Base-by-base conservation (phyloP, 2,113 vertebrate genomes). In the Nycticorax nycticorax region DNA sequence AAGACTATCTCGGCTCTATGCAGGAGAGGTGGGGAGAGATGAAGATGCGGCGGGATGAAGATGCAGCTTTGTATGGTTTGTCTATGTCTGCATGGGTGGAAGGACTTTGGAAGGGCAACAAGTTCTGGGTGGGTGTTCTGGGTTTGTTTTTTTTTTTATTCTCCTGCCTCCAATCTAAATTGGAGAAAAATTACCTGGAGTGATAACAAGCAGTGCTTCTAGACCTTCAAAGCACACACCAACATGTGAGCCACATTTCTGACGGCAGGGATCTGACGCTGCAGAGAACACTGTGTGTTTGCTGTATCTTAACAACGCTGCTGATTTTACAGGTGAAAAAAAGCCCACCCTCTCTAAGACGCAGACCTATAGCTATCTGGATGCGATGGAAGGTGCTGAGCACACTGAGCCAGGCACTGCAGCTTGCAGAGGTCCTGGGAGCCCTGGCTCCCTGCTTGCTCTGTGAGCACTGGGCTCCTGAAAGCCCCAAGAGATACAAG, bases 211-310 rank as follows among this genome's bases (percentile, higher is more conserved):
- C 8, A 60, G 47, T 12, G 8, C 19, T 76, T 68, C 63, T 22
- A 50, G 10, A 91, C 10, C 15, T 79, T 63, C 53, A 64, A 52
- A 56, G 48, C 59, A 73, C 41, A 64, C 21, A 50, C 24, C 43
- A 76, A 19, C 8, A 26, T 1, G 15, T 0, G 2, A 73, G 45
- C 17, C 5, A 1, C 0, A 0, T 8, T 68, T 32, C 74, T 64
- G 50, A 64, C 4, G 9, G 77, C 0, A 84, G 19, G 79, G n/a
- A 26, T 30, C 8, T 28, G 47, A 57, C 22, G 45, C 43, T 67
- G n/a, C 71, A 93, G 39, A 73, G 33, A 80, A 43, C 21, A 43
- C 48, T 11, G 4, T 1, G 8, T 8, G 5, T 45, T n/a, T 59
- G 53, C 45, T 1, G 2, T 27, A 48, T 56, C 59, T n/a, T 73